phyloP scores from a whole-genome alignment of 2,888 invertebrate genomes.

The Agriopis marginaria region DNA sequence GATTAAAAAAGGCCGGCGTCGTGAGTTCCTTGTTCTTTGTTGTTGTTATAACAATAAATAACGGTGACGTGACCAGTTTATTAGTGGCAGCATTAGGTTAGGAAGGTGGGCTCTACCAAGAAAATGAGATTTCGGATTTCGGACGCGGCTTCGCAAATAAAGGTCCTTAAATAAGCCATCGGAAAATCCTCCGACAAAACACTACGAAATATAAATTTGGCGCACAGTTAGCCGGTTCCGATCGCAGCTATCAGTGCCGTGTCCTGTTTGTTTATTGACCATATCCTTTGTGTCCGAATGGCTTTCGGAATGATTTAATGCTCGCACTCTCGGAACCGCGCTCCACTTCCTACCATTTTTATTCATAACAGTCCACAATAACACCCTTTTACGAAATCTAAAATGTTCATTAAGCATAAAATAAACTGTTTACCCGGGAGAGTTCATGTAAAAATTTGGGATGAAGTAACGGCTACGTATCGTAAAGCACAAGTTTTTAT shows the following conservation, averaged over 20 bases:
- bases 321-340: conserved; percentile 58
- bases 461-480: conserved; percentile 52
- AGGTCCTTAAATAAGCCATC: conserved; percentile 60
- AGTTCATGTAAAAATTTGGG: conserved; percentile 47
- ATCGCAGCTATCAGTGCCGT: conserved; percentile 66
- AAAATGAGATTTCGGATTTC: conserved; percentile 68
- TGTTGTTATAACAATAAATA: conserved; percentile 82
- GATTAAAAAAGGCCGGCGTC: conserved; percentile 66
- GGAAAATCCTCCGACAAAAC: conserved; percentile 61
- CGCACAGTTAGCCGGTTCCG: conserved; percentile 62
- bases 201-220: conserved; percentile 63
- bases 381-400: conserved; percentile 57
- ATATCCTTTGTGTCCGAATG: conserved; percentile 77
- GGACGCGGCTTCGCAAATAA: conserved; percentile 61
- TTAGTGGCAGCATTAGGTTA: conserved; percentile 76
- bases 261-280: conserved; percentile 78
- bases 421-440: conserved; percentile 46
- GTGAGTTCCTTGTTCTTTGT: conserved; percentile 71
- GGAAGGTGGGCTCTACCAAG: conserved; percentile 62
- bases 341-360: conserved; percentile 63
- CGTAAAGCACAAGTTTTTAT: conserved; percentile 58
- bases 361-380: conserved; percentile 64
- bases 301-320: conserved; percentile 75
- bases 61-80: conserved; percentile 81
- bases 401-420: conserved; percentile 55